Evolutionary conservation across 2,888 invertebrate genomes (phyloP).

Genomic region (Peribatodes rhomboidaria): DNA sequence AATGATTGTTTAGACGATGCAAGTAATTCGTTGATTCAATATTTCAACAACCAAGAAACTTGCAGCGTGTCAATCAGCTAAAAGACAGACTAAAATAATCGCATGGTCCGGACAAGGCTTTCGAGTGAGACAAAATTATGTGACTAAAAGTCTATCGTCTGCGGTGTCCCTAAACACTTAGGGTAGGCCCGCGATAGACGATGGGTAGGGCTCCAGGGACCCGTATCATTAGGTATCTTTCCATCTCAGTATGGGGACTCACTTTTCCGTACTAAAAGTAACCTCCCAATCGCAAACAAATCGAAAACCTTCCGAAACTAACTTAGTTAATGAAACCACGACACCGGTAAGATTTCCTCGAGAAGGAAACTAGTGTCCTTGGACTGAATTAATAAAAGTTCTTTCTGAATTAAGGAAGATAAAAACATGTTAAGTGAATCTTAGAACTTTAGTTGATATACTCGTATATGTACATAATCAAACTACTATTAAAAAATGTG

Average conservation of each 20-base stretch:
- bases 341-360: constrained; percentile 20
- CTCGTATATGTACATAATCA: too few relatives aligned
- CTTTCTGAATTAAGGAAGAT: not conserved
- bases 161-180: not conserved
- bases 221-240: constrained; percentile 43
- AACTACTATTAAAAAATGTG: too few relatives aligned
- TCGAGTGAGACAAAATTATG: too few relatives aligned
- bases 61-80: too few relatives aligned
- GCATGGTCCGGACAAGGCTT: too few relatives aligned
- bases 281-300: constrained; percentile 20
- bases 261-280: constrained; percentile 29
- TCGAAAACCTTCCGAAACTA: constrained; percentile 28
- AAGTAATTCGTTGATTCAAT: too few relatives aligned
- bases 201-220: constrained; percentile 31
- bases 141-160: not conserved
- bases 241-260: constrained; percentile 32
- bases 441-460: too few relatives aligned
- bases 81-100: too few relatives aligned
- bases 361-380: constrained; percentile 7
- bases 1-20: too few relatives aligned
- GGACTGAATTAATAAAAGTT: too few relatives aligned
- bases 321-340: constrained; percentile 41
- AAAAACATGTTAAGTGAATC: not conserved
- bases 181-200: constrained; percentile 6
- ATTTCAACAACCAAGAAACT: too few relatives aligned